Percentiles rank a stretch among this genome's conserved stretches.
phyloP scores from a whole-genome alignment of 1,140 invertebrate species.

The Neodiprion fabricii region DNA sequence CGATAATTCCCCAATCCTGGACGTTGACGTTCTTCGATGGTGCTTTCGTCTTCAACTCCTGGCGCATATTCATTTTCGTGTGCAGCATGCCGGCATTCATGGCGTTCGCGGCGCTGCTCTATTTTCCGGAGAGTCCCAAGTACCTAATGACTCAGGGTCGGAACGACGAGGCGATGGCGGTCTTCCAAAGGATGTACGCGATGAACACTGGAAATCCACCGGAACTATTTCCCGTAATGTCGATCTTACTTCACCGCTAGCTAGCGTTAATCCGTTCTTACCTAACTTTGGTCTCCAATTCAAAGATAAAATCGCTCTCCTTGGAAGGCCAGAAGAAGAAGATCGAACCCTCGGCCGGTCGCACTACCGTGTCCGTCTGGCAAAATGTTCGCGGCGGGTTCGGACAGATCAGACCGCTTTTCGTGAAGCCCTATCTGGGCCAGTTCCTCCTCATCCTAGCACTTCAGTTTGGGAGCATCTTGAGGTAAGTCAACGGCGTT shows the following conservation, averaged over 20 bases:
- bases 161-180: constrained; percentile 47
- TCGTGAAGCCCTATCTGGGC: constrained; percentile 48
- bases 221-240: constrained; percentile 35
- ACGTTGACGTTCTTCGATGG: constrained; percentile 15
- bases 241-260: neutral
- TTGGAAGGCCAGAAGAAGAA: constrained; percentile 14
- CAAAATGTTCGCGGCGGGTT: constrained; percentile 53
- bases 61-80: constrained; percentile 74
- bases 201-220: constrained; percentile 39
- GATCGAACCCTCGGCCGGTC: neutral
- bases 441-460: constrained; percentile 55
- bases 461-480: constrained; percentile 58
- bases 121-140: constrained; percentile 65
- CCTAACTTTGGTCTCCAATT: neutral
- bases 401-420: constrained; percentile 58
- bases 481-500: constrained; percentile 52
- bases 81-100: constrained; percentile 68
- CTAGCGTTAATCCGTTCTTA: neutral
- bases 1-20: constrained; percentile 4
- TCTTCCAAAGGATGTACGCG: constrained; percentile 42
- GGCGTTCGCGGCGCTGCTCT: constrained; percentile 65
- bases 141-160: constrained; percentile 60
- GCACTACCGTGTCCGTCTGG: constrained; percentile 42
- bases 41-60: constrained; percentile 58
- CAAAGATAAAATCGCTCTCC: constrained; percentile 30